Conservation (phyloP, 2,888 invertebrate species). For the Agonum fuliginosum region DNA sequence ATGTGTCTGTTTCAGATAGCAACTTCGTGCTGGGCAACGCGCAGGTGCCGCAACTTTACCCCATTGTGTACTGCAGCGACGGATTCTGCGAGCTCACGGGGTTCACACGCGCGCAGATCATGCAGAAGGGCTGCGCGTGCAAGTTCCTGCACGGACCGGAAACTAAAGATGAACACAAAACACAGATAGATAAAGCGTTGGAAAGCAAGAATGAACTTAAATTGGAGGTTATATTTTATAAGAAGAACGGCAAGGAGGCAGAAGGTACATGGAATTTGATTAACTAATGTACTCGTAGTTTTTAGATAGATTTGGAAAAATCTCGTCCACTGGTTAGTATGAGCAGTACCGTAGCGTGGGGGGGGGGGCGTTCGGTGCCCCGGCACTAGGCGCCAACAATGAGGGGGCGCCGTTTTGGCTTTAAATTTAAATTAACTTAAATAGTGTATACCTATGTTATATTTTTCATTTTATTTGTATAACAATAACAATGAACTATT, state of each 20-base stretch:
- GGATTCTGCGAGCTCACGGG: slow-evolving; percentile 97
- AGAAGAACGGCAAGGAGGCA: slow-evolving; percentile 87
- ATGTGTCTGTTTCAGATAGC: slow-evolving; percentile 83
- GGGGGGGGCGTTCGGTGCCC: too few species aligned
- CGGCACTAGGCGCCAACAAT: too few species aligned
- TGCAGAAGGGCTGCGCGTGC: slow-evolving; percentile 97
- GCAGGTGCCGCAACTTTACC: slow-evolving; percentile 90
- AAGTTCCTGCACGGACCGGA: slow-evolving; percentile 95
- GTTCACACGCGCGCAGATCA: slow-evolving; percentile 94
- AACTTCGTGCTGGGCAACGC: slow-evolving; percentile 97
- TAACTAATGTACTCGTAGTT: not conserved
- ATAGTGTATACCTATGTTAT: too few species aligned
- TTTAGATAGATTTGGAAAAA: not conserved
- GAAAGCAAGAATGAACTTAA: slow-evolving; percentile 94
- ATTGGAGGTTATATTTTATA: slow-evolving; percentile 95
- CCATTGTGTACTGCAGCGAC: slow-evolving; percentile 97
- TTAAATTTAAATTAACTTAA: too few species aligned
- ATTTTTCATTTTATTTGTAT: too few species aligned
- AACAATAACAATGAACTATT: too few species aligned
- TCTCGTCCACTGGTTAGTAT: too few species aligned
- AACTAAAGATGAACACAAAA: slow-evolving; percentile 90
- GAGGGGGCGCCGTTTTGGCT: too few species aligned
- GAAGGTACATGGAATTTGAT: too few species aligned
- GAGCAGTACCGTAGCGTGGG: too few species aligned
- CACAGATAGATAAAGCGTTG: slow-evolving; percentile 91